Evolutionary conservation across 2,113 vertebrate species (phyloP).

Genomic region (Rutilus rutilus): DNA sequence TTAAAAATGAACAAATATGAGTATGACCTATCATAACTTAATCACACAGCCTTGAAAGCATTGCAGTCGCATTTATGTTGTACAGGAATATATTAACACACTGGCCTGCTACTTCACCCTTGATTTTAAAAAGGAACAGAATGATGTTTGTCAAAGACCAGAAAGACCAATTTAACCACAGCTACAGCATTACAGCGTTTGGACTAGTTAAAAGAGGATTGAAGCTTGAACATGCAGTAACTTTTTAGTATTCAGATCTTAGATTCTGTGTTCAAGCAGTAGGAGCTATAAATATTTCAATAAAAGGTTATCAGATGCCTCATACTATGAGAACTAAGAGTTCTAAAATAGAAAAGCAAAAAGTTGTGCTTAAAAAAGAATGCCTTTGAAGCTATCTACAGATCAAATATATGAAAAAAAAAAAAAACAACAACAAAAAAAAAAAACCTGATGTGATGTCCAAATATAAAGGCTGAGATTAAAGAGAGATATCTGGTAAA

Average conservation of each 20-base stretch:
- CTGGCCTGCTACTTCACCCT: neutral
- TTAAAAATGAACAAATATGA: neutral
- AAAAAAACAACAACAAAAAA: neutral
- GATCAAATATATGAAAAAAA: neutral
- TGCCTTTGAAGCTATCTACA: neutral
- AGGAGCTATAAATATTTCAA: conserved; percentile 50
- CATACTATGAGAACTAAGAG: conserved; percentile 1
- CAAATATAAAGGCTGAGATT: neutral
- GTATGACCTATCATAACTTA: neutral
- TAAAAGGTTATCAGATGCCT: conserved; percentile 39
- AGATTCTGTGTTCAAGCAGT: neutral
- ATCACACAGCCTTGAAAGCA: neutral
- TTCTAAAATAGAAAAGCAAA: conserved; percentile 29
- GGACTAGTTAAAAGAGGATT: neutral
- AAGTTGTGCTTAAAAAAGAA: conserved; percentile 19
- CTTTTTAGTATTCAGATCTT: neutral
- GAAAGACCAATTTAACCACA: neutral
- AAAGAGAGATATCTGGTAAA: neutral
- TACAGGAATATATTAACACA: neutral
- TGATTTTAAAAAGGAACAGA: neutral
- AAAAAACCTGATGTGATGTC: neutral
- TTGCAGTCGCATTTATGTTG: neutral
- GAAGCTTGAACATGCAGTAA: neutral
- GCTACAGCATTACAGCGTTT: neutral
- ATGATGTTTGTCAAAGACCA: conserved; percentile 10